Conservation (phyloP, 2,113 vertebrate species). For the Lepus americanus region DNA sequence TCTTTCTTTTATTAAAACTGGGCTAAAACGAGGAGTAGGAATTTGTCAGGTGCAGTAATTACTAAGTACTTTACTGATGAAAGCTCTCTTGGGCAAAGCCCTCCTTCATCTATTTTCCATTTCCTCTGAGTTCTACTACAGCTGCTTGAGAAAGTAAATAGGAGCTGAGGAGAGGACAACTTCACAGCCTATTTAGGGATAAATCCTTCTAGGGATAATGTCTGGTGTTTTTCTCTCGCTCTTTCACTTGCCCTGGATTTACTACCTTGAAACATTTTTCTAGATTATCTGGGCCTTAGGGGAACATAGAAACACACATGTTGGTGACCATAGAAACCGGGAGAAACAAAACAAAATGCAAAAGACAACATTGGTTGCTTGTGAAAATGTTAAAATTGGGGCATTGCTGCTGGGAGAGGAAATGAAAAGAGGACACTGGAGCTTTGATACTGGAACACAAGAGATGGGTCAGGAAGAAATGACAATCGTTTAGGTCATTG, state of each 20-base stretch:
- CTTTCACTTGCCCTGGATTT: constrained; percentile 30
- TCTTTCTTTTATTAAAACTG: constrained; percentile 82
- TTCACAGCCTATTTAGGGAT: constrained; percentile 14
- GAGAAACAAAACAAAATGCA: not conserved
- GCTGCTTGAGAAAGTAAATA: constrained; percentile 62
- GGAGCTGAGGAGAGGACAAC: not conserved
- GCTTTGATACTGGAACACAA: not conserved
- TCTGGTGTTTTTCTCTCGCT: not conserved
- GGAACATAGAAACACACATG: not conserved
- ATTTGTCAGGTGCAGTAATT: constrained; percentile 77
- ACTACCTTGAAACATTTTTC: constrained; percentile 5
- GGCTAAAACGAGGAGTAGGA: constrained; percentile 72
- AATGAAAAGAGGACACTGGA: not conserved
- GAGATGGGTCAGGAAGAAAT: not conserved
- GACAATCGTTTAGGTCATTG: not conserved
- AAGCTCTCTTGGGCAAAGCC: constrained; percentile 67
- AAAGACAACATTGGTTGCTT: not conserved
- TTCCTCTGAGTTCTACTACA: constrained; percentile 60
- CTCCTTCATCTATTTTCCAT: constrained; percentile 64
- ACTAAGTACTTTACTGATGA: constrained; percentile 70
- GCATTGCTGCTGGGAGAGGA: not conserved
- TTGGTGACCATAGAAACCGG: not conserved
- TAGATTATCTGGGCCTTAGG: constrained; percentile 3
- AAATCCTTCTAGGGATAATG: constrained; percentile 8
- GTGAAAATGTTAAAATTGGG: not conserved